A percentile compares a stretch with the other conserved stretches of the same genome.
Evolutionary conservation across 2,113 vertebrate species (phyloP).

Genomic region (Antennarius striatus): DNA sequence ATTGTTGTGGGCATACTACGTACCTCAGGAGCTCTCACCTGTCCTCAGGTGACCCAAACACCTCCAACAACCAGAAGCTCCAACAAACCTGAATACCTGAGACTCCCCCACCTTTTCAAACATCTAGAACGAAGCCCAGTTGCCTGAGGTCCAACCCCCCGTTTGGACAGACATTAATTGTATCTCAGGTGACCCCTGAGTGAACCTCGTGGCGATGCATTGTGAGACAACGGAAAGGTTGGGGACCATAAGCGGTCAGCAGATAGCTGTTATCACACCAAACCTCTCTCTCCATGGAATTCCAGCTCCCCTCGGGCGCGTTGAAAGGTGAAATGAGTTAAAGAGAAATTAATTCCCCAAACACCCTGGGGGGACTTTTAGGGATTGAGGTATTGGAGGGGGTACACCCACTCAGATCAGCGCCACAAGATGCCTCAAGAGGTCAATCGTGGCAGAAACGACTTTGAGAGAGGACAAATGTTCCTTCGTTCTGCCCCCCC

Average conservation of each 20-base stretch:
- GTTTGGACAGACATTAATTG: not conserved
- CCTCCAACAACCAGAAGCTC: no score
- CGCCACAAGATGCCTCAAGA: constrained; percentile 20
- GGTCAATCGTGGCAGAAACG: constrained; percentile 7
- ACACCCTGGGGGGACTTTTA: constrained; percentile 26
- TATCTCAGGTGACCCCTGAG: constrained; percentile 21
- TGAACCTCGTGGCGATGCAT: constrained; percentile 18
- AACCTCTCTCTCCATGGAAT: constrained; percentile 76
- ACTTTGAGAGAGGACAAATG: constrained; percentile 5
- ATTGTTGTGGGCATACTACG: no score
- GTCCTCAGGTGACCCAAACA: no score
- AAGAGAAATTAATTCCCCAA: no score
- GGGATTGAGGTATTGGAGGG: not conserved
- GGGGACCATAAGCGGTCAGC: constrained; percentile 28
- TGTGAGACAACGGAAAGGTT: constrained; percentile 67
- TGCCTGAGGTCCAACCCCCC: no score
- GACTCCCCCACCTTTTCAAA: no score
- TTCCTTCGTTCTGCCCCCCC: not conserved
- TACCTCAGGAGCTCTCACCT: no score
- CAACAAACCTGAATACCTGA: no score
- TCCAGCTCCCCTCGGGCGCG: constrained; percentile 78
- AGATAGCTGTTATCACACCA: constrained; percentile 77
- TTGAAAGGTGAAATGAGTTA: constrained; percentile 31
- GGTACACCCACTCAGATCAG: constrained; percentile 12
- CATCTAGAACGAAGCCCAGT: no score